Evolutionary conservation across 2,888 invertebrate species (phyloP).

Genomic region (Platynereis dumerilii): DNA sequence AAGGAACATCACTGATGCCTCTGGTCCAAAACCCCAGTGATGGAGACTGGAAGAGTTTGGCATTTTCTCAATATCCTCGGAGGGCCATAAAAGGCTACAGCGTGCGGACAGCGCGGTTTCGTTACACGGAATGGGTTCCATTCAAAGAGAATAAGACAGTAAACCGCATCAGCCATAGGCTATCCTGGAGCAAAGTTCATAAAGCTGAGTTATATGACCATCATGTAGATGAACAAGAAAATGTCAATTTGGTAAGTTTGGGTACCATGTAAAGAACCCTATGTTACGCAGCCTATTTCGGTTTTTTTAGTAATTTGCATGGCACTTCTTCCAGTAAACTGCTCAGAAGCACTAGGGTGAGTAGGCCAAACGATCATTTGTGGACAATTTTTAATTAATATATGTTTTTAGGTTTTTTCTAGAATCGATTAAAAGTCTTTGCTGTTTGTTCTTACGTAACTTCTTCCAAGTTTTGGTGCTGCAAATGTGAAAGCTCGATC

Average conservation of each 20-base stretch:
- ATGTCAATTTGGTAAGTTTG: slow-evolving; percentile 71
- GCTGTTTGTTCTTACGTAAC: too few species aligned
- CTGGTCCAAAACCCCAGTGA: slow-evolving; percentile 19
- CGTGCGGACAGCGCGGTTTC: slow-evolving; percentile 21
- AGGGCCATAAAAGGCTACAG: slow-evolving; percentile 21
- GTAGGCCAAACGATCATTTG: too few species aligned
- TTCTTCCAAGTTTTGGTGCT: too few species aligned
- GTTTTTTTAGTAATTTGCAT: too few species aligned
- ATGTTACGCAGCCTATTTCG: too few species aligned
- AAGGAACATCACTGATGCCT: slow-evolving; percentile 18
- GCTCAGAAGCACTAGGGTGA: too few species aligned
- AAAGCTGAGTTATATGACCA: slow-evolving; percentile 81
- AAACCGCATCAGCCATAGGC: slow-evolving; percentile 64
- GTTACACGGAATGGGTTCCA: slow-evolving; percentile 31
- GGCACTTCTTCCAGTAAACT: too few species aligned
- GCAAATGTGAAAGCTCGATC: too few species aligned
- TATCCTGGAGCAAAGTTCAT: slow-evolving; percentile 81
- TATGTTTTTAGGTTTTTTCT: too few species aligned
- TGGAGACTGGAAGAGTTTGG: slow-evolving; percentile 3
- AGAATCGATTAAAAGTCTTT: too few species aligned
- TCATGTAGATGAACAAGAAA: slow-evolving; percentile 73
- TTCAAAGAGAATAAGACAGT: background rate
- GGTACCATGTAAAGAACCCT: too few species aligned
- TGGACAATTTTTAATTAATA: too few species aligned
- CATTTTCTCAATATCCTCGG: slow-evolving; percentile 19